Conservation (phyloP, 1,140 invertebrate genomes). For the Eufriesea mexicana region DNA sequence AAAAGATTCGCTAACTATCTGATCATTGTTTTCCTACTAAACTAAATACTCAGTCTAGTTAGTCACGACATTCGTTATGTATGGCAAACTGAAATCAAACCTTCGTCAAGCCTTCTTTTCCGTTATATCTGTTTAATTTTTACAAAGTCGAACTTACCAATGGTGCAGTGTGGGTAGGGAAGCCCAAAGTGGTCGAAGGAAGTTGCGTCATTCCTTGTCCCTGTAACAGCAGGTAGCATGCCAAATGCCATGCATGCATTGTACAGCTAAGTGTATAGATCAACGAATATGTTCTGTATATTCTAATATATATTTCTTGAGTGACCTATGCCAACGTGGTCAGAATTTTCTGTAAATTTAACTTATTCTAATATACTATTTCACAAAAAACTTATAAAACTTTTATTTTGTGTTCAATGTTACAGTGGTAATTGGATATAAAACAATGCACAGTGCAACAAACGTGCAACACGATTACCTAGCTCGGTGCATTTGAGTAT, state of each 20-base stretch:
- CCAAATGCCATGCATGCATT: conserved; percentile 81
- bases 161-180: conserved; percentile 74
- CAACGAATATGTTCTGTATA: conserved; percentile 28
- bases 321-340: too few relatives aligned
- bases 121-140: not conserved
- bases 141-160: conserved; percentile 76
- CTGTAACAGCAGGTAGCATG: conserved; percentile 82
- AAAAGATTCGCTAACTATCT: not conserved
- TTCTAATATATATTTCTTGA: not conserved
- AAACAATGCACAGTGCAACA: conserved; percentile 4
- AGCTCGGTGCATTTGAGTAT: not conserved
- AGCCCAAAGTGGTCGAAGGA: conserved; percentile 76
- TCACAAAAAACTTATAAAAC: too few relatives aligned
- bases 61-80: conserved; percentile 43
- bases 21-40: not conserved
- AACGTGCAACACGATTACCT: not conserved
- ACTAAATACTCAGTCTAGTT: conserved; percentile 5
- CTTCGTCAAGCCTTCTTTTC: conserved; percentile 20
- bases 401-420: not conserved
- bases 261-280: conserved; percentile 76
- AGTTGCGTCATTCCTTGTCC: conserved; percentile 82
- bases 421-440: not conserved
- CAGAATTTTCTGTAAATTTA: not conserved
- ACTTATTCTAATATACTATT: not conserved
- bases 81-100: conserved; percentile 18